phyloP scores from a whole-genome alignment of 2,797 vertebrate genomes.

The Channallabes apus region DNA sequence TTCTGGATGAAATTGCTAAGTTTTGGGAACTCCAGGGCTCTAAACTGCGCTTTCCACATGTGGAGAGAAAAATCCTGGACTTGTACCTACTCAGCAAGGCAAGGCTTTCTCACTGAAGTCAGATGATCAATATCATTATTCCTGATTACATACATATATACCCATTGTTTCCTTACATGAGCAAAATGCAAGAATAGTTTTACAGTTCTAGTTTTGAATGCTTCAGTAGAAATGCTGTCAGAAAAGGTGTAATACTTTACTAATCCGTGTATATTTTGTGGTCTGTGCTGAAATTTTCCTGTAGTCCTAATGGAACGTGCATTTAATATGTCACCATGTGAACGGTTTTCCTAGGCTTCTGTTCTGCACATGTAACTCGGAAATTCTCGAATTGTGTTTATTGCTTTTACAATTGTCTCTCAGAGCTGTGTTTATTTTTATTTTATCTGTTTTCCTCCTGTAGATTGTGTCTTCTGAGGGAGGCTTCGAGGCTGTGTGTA shows the following conservation, averaged over 20 bases:
- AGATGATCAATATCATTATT: neutral
- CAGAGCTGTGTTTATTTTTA: neutral
- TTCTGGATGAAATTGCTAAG: slow-evolving; percentile 96
- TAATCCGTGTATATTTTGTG: neutral
- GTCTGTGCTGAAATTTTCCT: neutral
- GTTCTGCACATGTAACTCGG: neutral
- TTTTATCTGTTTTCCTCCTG: slow-evolving; percentile 38
- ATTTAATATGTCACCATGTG: too few relatives aligned
- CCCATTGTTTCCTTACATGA: neutral
- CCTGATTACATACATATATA: neutral
- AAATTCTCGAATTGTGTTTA: neutral
- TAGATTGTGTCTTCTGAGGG: slow-evolving; percentile 94
- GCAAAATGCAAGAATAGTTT: neutral
- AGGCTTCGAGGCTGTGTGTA: slow-evolving; percentile 90
- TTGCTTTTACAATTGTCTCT: neutral
- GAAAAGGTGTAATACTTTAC: neutral
- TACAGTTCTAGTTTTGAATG: neutral
- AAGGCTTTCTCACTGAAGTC: slow-evolving; percentile 1
- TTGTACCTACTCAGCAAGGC: slow-evolving; percentile 96
- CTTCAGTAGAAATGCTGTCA: too few relatives aligned
- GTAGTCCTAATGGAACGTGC: too few relatives aligned
- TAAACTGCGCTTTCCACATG: slow-evolving; percentile 91
- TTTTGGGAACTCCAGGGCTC: slow-evolving; percentile 99
- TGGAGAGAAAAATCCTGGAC: slow-evolving; percentile 93
- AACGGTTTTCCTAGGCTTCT: too few relatives aligned